A percentile compares a stretch with the other conserved stretches of the same genome.
These are phyloP conservation scores for Cepphus grylle DNA, from an alignment of 2,113 vertebrate genomes.

Conservation along the genomic window DNA sequence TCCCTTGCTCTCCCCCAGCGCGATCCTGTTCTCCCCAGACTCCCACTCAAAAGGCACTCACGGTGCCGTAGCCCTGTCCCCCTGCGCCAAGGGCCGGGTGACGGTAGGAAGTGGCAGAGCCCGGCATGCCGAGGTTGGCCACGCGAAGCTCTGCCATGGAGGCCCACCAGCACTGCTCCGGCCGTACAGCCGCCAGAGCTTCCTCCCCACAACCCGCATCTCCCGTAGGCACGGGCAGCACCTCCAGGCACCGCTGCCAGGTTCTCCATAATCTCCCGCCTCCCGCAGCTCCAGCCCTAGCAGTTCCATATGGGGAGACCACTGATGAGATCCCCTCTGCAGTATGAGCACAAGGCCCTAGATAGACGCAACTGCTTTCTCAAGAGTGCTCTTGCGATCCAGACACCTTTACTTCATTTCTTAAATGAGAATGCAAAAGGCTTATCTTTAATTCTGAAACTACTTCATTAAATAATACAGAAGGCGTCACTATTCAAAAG, in stretches of 20 bases:
- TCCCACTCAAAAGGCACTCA: accelerated
- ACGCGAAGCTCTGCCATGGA: accelerated
- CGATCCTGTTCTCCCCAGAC: background rate
- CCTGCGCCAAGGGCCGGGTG: background rate
- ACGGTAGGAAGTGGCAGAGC: background rate
- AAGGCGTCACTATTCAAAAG: background rate
- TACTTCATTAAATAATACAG: background rate
- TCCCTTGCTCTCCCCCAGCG: background rate
- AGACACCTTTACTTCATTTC: background rate
- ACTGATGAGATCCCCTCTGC: background rate
- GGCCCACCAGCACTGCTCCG: background rate
- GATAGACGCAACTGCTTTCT: background rate
- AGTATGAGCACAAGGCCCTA: accelerated
- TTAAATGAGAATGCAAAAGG: background rate
- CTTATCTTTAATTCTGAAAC: background rate
- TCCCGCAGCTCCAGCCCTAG: background rate
- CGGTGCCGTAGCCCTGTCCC: accelerated
- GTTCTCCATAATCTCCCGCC: background rate
- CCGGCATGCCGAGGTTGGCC: background rate
- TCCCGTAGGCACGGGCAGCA: accelerated
- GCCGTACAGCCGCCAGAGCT: background rate
- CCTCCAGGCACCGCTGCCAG: background rate
- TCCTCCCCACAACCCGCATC: accelerated
- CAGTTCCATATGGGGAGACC: background rate
- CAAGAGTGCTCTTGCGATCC: background rate